Conservation (phyloP, 2,888 invertebrate species). For the Agonopterix arenella region DNA sequence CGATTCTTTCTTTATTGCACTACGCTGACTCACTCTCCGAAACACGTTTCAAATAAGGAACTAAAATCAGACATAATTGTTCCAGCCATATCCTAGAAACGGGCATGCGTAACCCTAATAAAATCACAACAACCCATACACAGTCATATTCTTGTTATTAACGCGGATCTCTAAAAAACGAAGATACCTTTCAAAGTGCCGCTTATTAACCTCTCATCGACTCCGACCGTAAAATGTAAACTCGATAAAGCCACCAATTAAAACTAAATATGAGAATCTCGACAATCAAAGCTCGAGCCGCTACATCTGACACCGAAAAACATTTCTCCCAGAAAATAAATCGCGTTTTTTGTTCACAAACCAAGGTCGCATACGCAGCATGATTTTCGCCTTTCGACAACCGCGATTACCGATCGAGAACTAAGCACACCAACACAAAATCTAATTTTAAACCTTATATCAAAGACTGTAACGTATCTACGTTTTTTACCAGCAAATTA, state of each 20-base stretch:
- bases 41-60: background rate
- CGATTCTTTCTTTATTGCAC: slow-evolving; percentile 11
- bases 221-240: slow-evolving; percentile 76
- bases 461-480: slow-evolving; percentile 25
- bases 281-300: slow-evolving; percentile 74
- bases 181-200: slow-evolving; percentile 73
- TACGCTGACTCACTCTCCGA: slow-evolving; percentile 7
- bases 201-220: slow-evolving; percentile 77
- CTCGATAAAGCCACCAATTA: slow-evolving; percentile 78
- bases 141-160: slow-evolving; percentile 59
- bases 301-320: slow-evolving; percentile 72
- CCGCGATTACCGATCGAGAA: slow-evolving; percentile 39
- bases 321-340: slow-evolving; percentile 66
- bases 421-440: slow-evolving; percentile 24
- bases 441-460: slow-evolving; percentile 42
- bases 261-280: slow-evolving; percentile 76
- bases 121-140: slow-evolving; percentile 45
- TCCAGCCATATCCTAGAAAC: slow-evolving; percentile 12
- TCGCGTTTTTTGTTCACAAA: slow-evolving; percentile 62
- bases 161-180: slow-evolving; percentile 68
- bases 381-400: slow-evolving; percentile 70
- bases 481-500: slow-evolving; percentile 33
- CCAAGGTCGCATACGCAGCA: slow-evolving; percentile 69
- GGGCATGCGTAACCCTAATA: slow-evolving; percentile 45
- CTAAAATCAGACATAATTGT: slow-evolving; percentile 17